phyloP scores from a whole-genome alignment of 2,113 vertebrate species.

The Tenrec ecaudatus region DNA sequence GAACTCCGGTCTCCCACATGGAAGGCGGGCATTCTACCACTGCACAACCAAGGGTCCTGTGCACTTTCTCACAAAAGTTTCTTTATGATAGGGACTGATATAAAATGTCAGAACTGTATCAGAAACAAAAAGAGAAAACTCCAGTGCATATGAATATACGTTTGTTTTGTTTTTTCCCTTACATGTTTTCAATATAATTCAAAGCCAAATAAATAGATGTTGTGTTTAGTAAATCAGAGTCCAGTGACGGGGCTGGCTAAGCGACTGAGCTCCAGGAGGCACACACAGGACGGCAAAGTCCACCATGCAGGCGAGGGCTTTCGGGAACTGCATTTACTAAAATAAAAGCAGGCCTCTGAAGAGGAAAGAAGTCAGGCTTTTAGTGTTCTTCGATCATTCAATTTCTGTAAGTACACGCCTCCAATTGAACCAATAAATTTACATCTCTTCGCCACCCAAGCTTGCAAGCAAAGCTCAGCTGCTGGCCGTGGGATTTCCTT shows the following conservation, averaged over 20 bases:
- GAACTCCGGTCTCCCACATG: not conserved
- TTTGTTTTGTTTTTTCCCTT: not conserved
- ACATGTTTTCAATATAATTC: not conserved
- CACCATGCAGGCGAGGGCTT: not conserved
- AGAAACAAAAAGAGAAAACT: not conserved
- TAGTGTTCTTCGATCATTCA: constrained; percentile 34
- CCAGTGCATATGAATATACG: not conserved
- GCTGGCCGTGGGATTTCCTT: not conserved
- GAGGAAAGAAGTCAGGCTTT: constrained; percentile 64
- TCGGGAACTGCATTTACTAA: not conserved
- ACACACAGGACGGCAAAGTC: constrained; percentile 39
- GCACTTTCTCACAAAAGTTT: not conserved
- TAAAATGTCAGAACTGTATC: not conserved
- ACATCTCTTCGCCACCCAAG: constrained; percentile 57
- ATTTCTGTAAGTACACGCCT: constrained; percentile 64
- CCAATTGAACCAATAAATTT: constrained; percentile 73
- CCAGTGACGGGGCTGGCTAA: not conserved
- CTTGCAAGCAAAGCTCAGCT: constrained; percentile 55
- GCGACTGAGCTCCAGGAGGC: constrained; percentile 28
- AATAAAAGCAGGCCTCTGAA: constrained; percentile 4
- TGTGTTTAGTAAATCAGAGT: not conserved
- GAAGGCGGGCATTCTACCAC: not conserved
- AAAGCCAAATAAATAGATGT: not conserved
- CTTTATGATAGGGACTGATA: not conserved
- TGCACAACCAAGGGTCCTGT: not conserved